Conservation (phyloP, 2,113 vertebrate species). For the Trachemys scripta region DNA sequence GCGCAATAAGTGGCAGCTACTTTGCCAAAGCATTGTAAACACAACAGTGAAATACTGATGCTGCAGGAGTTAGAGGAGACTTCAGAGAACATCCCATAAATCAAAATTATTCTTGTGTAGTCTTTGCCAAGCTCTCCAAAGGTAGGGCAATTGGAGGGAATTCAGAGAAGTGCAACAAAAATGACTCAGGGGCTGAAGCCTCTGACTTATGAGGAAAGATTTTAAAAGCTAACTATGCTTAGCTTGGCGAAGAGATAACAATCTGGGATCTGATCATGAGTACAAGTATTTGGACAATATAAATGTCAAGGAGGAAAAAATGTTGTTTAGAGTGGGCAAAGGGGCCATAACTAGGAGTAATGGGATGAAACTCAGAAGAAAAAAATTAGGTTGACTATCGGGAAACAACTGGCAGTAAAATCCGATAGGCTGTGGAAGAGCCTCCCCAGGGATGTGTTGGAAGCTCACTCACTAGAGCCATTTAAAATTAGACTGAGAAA, state of each 20-base stretch:
- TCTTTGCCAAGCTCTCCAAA: not conserved
- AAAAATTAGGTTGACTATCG: no score
- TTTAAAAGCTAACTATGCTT: not conserved
- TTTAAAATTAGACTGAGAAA: not conserved
- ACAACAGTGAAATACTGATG: not conserved
- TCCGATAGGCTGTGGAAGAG: not conserved
- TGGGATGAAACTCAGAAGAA: not conserved
- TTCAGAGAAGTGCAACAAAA: not conserved
- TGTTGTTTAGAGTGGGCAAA: not conserved
- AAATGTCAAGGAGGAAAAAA: not conserved
- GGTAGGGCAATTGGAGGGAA: not conserved
- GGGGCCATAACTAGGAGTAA: not conserved
- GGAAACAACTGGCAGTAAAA: not conserved
- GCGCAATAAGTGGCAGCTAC: not conserved
- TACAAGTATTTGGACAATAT: not conserved
- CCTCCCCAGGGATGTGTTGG: not conserved
- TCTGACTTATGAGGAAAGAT: not conserved
- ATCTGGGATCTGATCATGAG: not conserved
- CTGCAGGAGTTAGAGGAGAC: not conserved
- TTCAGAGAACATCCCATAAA: not conserved
- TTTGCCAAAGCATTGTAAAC: not conserved
- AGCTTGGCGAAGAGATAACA: not conserved
- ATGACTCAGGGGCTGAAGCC: not conserved
- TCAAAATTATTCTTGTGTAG: not conserved
- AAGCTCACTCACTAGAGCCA: not conserved